Conservation (phyloP, 2,888 invertebrate genomes). For the Andrena camellia region DNA sequence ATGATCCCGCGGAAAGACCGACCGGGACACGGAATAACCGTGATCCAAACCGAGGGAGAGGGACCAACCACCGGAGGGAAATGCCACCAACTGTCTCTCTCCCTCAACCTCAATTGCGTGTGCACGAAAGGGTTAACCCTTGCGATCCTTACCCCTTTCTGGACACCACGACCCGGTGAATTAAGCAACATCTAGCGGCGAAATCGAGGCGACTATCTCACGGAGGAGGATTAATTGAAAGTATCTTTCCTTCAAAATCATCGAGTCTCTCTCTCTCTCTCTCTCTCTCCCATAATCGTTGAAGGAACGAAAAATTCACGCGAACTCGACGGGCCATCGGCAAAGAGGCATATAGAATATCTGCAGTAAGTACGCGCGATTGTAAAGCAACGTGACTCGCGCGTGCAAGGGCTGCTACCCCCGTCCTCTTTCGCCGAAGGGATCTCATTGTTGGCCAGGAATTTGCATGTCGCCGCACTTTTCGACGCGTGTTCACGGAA, state of each 20-base stretch:
- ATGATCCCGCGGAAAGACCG: constrained; percentile 77
- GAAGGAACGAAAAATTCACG: neutral
- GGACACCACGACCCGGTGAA: constrained; percentile 16
- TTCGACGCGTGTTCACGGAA: constrained; percentile 66
- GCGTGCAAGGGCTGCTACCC: constrained; percentile 34
- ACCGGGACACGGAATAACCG: constrained; percentile 47
- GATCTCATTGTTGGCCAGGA: constrained; percentile 74
- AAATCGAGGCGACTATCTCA: neutral
- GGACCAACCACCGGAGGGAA: constrained; percentile 28
- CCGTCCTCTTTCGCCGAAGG: constrained; percentile 15
- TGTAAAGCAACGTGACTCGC: constrained; percentile 12
- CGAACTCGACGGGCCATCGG: neutral
- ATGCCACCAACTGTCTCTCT: constrained; percentile 39
- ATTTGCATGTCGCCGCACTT: constrained; percentile 79
- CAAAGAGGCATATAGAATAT: neutral
- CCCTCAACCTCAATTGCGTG: constrained; percentile 49
- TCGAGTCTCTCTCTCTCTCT: neutral
- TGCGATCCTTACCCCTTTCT: neutral
- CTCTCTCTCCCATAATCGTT: no score
- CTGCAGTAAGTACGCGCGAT: neutral
- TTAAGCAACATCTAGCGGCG: neutral
- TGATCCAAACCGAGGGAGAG: constrained; percentile 21
- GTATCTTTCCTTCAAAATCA: neutral
- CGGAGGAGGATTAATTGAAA: neutral
- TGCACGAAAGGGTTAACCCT: constrained; percentile 30